phyloP scores from a whole-genome alignment of 2,113 vertebrate genomes.

The Atrichornis clamosus region DNA sequence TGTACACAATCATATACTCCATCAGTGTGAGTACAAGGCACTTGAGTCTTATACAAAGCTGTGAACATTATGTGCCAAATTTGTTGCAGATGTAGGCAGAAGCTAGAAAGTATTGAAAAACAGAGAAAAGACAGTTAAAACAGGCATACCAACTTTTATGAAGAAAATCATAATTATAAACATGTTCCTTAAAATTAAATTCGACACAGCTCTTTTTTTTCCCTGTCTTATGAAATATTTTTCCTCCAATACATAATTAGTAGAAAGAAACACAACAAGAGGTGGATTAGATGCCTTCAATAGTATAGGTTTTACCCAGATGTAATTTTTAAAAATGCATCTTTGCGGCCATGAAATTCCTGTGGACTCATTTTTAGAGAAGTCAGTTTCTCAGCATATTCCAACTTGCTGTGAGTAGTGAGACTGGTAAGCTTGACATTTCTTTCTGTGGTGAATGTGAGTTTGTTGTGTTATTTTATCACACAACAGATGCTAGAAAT shows the following conservation, averaged over 20 bases:
- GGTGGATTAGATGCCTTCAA: not conserved
- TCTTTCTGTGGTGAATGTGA: not conserved
- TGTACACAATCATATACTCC: not conserved
- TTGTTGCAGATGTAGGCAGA: slow-evolving; percentile 42
- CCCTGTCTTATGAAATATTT: not conserved
- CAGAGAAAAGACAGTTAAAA: not conserved
- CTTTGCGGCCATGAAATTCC: slow-evolving; percentile 23
- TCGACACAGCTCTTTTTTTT: fast-evolving
- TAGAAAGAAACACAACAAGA: not conserved
- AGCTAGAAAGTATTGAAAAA: not conserved
- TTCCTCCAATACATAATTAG: not conserved
- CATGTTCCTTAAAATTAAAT: not conserved
- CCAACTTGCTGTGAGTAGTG: slow-evolving; percentile 25
- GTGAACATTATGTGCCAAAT: slow-evolving; percentile 30
- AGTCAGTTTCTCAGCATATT: slow-evolving; percentile 43
- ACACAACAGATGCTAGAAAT: not conserved
- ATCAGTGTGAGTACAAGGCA: slow-evolving; percentile 11
- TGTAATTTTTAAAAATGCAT: not conserved
- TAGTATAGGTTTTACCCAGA: not conserved
- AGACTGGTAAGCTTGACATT: not conserved
- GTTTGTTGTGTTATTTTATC: not conserved
- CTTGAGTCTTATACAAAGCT: slow-evolving; percentile 21
- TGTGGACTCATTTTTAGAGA: not conserved
- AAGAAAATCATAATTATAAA: not conserved
- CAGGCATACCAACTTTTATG: not conserved